These are phyloP conservation scores for Allolobophora icterica DNA, from an alignment of 2,888 invertebrate genomes.

Conservation along the genomic window DNA sequence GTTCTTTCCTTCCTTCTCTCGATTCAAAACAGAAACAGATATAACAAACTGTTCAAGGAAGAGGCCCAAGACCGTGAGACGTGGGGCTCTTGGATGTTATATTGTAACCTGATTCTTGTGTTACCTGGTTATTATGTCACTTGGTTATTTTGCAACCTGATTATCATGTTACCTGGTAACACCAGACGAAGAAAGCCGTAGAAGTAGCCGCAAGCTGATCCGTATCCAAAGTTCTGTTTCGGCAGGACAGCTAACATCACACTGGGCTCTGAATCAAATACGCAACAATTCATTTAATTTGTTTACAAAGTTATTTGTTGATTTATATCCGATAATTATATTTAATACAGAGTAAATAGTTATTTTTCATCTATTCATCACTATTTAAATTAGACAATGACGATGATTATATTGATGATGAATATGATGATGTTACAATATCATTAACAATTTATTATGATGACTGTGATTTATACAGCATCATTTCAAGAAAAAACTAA, in stretches of 20 bases:
- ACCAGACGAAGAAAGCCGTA: constrained; percentile 38
- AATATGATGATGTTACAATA: no score
- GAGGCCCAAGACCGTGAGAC: no score
- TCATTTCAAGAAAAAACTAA: no score
- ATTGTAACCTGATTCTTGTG: no score
- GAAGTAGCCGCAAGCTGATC: constrained; percentile 33
- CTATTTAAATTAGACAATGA: no score
- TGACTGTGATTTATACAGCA: no score
- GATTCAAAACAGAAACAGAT: no score
- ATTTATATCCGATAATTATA: neutral
- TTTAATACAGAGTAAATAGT: neutral
- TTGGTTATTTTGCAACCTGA: neutral
- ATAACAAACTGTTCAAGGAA: no score
- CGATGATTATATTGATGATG: no score
- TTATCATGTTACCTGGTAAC: constrained; percentile 26
- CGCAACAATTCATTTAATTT: neutral
- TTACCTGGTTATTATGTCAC: neutral
- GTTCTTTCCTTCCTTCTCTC: no score
- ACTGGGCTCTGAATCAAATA: constrained; percentile 21
- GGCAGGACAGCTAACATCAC: constrained; percentile 19
- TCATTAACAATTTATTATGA: no score
- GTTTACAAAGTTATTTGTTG: neutral
- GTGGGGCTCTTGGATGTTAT: neutral
- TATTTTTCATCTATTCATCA: no score
- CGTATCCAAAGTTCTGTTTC: constrained; percentile 36